Conservation (phyloP, 1,140 invertebrate genomes). For the Thaumatotibia leucotreta region DNA sequence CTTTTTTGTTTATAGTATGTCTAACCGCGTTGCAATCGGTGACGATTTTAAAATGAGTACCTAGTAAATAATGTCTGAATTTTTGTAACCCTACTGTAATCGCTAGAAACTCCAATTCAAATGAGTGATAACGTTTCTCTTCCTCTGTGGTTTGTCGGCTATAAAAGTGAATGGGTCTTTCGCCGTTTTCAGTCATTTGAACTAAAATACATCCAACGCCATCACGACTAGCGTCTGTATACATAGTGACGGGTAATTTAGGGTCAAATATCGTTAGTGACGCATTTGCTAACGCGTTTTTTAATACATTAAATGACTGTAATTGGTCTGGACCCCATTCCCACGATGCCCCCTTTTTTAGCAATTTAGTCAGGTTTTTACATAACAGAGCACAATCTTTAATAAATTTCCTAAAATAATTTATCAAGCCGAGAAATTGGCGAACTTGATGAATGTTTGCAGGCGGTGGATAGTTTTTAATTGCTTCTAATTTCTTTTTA, state of each 20-base stretch:
- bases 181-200: conserved; percentile 13
- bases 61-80: too few species aligned
- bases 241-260: not conserved
- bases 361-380: not conserved
- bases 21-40: too few species aligned
- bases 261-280: conserved; percentile 11
- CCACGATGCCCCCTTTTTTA: conserved; percentile 29
- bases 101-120: conserved; percentile 20
- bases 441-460: conserved; percentile 18
- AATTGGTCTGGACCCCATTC: conserved; percentile 17
- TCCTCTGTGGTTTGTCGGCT: conserved; percentile 17
- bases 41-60: conserved; percentile 8
- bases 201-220: too few species aligned
- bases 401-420: conserved; percentile 34
- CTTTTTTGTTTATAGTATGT: too few species aligned
- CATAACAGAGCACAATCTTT: conserved; percentile 22
- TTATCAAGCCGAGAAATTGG: conserved; percentile 1
- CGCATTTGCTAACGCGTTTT: not conserved
- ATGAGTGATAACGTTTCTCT: too few species aligned
- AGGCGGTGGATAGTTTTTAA: conserved; percentile 22
- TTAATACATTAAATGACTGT: not conserved
- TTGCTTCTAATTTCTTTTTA: not conserved
- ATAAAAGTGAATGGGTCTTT: conserved; percentile 14
- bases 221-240: not conserved
- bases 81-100: too few species aligned